Base-by-base conservation (phyloP, 2,113 vertebrate species). In the Triplophysa dalaica region DNA sequence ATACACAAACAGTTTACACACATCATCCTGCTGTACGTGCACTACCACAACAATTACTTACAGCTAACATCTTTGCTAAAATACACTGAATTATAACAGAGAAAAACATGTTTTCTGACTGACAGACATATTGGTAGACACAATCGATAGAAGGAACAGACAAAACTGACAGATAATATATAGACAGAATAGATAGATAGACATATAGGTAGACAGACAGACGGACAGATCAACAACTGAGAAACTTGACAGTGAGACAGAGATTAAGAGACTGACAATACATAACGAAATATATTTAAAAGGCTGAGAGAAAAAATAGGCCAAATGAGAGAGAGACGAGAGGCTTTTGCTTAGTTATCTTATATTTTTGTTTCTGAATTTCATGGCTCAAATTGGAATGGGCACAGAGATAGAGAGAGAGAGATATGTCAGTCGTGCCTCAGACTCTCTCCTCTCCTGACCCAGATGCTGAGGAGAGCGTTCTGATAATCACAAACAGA, bases 401-500 rank as follows among this genome's bases (percentile, higher is more conserved):
- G 52, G 52, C 17, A 19, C 17, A 58, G 54, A 58, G 54, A 16
- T 19, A 58, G 3, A 58, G 54, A n/a, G 17, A 81, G 70, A 75
- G 64, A 74, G 38, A 45, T 52, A 74, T 72, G 48, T 54, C 70
- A 54, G 22, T 52, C 69, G 41, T 62, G 29, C 19, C 77, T 24
- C 22, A 52, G 22, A 77, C 8, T 65, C 24, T 70, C 52, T n/a
- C 14, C 24, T 52, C 4, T n/a, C 14, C 67, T 68, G 66, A 79
- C 67, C 64, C 52, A 79, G 66, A 70, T 79, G n/a, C 56, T 61
- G 66, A 79, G 54, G 58, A 50, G 41, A 26, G 41, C 54, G 58
- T 56, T 54, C 67, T 41, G 67, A 69, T 64, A 38, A 72, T 70
- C 67, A 64, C 77, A 79, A 61, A 72, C 43, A 79, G 58, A 43